These are phyloP conservation scores for Laspeyria flexula DNA, from an alignment of 2,888 invertebrate genomes.

Conservation along the genomic window DNA sequence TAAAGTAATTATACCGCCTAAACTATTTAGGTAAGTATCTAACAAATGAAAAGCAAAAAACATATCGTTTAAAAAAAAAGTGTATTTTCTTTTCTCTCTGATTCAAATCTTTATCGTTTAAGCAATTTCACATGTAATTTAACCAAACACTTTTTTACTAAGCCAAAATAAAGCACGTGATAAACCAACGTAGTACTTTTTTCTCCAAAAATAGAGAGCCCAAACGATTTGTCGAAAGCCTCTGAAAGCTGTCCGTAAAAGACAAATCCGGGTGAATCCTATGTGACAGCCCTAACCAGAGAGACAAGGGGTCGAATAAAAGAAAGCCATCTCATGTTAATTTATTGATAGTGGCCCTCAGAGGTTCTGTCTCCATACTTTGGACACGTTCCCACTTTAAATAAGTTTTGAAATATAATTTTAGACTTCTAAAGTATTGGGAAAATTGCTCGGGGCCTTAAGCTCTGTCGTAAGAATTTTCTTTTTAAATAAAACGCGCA, in stretches of 20 bases:
- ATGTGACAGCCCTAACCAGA: constrained; percentile 8
- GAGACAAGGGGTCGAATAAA: constrained; percentile 25
- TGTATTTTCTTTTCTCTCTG: too few species aligned
- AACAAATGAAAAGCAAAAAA: too few species aligned
- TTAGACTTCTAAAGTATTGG: constrained; percentile 18
- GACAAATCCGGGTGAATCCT: constrained; percentile 5
- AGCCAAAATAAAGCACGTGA: not conserved
- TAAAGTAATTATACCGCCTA: too few species aligned
- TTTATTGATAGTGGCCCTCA: constrained; percentile 52
- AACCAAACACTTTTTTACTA: too few species aligned
- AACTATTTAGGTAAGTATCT: too few species aligned
- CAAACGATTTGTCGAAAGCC: not conserved
- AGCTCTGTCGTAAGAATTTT: not conserved
- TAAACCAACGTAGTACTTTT: not conserved
- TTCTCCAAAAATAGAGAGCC: not conserved
- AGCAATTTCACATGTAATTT: too few species aligned
- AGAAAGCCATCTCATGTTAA: constrained; percentile 58
- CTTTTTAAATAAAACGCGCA: not conserved
- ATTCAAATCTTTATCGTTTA: too few species aligned
- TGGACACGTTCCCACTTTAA: constrained; percentile 36
- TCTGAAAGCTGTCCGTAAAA: not conserved
- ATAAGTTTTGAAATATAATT: constrained; percentile 42
- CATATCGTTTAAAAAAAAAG: too few species aligned
- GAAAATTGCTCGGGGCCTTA: not conserved
- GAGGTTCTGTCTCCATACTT: constrained; percentile 29